phyloP scores from a whole-genome alignment of 2,113 vertebrate species.

The Rallus limicola region DNA sequence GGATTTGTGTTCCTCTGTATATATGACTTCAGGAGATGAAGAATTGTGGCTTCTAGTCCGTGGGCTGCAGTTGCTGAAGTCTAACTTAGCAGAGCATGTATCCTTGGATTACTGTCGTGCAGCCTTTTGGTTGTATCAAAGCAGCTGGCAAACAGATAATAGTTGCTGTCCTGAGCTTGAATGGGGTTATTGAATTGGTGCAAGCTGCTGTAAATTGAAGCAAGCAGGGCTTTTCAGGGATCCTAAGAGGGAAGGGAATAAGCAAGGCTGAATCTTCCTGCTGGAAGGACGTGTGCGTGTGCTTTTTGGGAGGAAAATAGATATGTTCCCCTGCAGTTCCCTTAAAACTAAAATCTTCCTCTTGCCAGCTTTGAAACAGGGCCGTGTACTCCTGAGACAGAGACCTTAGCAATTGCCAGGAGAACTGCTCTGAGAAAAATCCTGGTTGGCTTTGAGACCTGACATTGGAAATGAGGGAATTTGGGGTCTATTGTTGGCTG shows the following conservation, averaged over 20 bases:
- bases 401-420: neutral
- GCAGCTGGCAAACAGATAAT: neutral
- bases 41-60: neutral
- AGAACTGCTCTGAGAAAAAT: neutral
- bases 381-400: neutral
- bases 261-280: neutral
- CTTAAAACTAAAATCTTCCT: neutral
- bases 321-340: neutral
- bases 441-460: neutral
- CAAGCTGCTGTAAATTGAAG: neutral
- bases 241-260: neutral
- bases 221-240: neutral
- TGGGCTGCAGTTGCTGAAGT: neutral
- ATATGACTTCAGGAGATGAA: neutral
- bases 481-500: constrained; percentile 5
- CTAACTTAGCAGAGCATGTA: neutral
- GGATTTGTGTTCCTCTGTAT: neutral
- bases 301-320: neutral
- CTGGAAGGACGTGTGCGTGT: neutral
- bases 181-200: neutral
- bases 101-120: neutral
- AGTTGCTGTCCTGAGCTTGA: neutral
- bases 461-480: neutral
- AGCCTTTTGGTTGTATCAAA: neutral
- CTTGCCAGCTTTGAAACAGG: neutral